These are phyloP conservation scores for Poecilia latipinna DNA, from an alignment of 2,113 vertebrate species.

Conservation along the genomic window DNA sequence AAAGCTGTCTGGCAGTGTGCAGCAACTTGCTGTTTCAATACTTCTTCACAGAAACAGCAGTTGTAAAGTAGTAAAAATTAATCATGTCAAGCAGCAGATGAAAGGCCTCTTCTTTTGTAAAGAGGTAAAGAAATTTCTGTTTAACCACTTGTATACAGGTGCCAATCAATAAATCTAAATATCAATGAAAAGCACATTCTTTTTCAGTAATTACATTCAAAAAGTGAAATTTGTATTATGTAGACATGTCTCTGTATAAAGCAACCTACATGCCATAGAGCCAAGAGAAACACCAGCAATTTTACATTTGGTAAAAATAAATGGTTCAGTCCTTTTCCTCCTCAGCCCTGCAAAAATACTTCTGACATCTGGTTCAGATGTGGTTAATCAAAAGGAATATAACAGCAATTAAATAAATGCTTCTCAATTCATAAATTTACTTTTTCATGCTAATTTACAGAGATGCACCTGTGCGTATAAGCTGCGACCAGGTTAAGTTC, in stretches of 20 bases:
- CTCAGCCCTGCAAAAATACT: neutral
- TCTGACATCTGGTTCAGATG: neutral
- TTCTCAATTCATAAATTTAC: neutral
- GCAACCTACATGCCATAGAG: neutral
- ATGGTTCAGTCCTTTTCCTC: neutral
- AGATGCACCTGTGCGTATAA: neutral
- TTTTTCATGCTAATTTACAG: neutral
- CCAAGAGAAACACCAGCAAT: too few relatives aligned
- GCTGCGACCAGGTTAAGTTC: slow-evolving; percentile 42
- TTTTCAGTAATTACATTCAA: neutral
- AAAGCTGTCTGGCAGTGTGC: too few relatives aligned
- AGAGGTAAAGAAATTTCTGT: too few relatives aligned
- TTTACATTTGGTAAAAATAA: neutral
- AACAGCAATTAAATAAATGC: neutral
- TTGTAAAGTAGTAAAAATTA: neutral
- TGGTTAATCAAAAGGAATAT: neutral
- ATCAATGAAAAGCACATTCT: neutral
- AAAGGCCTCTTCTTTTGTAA: neutral
- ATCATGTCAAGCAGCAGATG: neutral
- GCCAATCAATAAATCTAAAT: neutral
- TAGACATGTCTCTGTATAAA: neutral
- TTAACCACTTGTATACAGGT: too few relatives aligned
- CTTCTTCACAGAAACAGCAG: too few relatives aligned
- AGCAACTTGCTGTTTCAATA: too few relatives aligned
- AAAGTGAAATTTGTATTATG: neutral